These are phyloP conservation scores for Noctua fimbriata DNA, from an alignment of 2,888 invertebrate species.

Conservation along the genomic window DNA sequence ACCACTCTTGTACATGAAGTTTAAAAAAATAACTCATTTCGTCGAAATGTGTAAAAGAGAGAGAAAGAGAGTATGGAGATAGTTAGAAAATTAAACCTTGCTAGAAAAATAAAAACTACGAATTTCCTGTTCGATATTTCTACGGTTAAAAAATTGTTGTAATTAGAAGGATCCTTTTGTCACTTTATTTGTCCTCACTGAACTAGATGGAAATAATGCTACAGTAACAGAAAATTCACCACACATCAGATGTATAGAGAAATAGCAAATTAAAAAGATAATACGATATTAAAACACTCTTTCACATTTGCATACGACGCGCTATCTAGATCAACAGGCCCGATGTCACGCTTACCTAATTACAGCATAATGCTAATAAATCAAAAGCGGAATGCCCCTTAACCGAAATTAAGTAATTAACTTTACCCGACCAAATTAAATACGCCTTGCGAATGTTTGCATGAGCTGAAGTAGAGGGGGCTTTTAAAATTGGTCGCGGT, in stretches of 20 bases:
- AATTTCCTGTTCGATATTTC: not conserved
- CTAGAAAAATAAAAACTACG: not conserved
- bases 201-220: not conserved
- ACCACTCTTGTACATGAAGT: too few relatives aligned
- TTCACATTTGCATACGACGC: conserved; percentile 62
- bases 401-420: conserved; percentile 87
- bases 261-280: conserved; percentile 64
- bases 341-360: conserved; percentile 80
- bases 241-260: conserved; percentile 52
- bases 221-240: not conserved
- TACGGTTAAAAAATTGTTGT: not conserved
- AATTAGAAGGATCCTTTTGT: not conserved
- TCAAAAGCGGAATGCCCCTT: conserved; percentile 80
- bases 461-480: conserved; percentile 57
- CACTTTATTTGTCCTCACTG: not conserved
- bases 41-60: not conserved
- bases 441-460: conserved; percentile 69
- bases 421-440: conserved; percentile 76
- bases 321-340: conserved; percentile 70
- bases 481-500: conserved; percentile 70
- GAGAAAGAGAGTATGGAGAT: not conserved
- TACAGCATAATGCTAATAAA: conserved; percentile 85
- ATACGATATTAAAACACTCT: conserved; percentile 63
- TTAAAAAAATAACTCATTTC: not conserved
- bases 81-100: not conserved